Evolutionary conservation across 2,888 invertebrate species (phyloP), one percentile per base, ranked within the genome.

Genomic region (Chrysotoxum bicinctum): DNA sequence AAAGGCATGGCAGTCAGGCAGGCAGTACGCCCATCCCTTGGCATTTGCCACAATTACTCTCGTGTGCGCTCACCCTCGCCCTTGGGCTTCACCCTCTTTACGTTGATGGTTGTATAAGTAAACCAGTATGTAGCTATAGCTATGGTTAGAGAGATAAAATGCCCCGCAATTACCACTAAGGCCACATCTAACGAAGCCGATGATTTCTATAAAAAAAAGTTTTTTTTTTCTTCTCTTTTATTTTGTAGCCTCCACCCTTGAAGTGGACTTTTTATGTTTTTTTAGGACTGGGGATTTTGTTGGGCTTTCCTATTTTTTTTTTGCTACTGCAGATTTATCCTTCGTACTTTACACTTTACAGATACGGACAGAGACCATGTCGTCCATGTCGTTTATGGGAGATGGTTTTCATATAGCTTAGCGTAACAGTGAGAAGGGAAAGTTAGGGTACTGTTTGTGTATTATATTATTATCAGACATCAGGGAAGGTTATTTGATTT

Each of bases 161-260:
- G 90, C 89, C 90, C 90, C 91, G 90, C 90, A 91, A 91, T 91
- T 91, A 91, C 90, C 90, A 89, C 90, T 89, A 89, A 90, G 91
- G 90, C 90, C 91, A 90, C 90, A 90, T 90, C 90, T 91, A 91
- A 90, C 91, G 90, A 91, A 90, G 90, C 90, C 90, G 90, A 90
- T 90, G 90, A 90, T 90, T 90, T 90, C 90, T 90, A 90, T 90
- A 90, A 89, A 90, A 90, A 77, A 77, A 76, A 56, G 3, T 56
- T 30, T 32, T 32, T 52, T 50, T 50, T 50, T 37, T 37, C 12
- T 35, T 35, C 35, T 56, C 58, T 23, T 48, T 50, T 35, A 14
- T 78, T 68, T 60, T 75, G 50, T 79, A 52, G 56, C 76, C 73
- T 77, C 85, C 69, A 73, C 85, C 85, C 76, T 77, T 85, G 76